These are phyloP conservation scores for Zaprionus lachaisei DNA, from an alignment of 1,140 invertebrate genomes.

Conservation along the genomic window DNA sequence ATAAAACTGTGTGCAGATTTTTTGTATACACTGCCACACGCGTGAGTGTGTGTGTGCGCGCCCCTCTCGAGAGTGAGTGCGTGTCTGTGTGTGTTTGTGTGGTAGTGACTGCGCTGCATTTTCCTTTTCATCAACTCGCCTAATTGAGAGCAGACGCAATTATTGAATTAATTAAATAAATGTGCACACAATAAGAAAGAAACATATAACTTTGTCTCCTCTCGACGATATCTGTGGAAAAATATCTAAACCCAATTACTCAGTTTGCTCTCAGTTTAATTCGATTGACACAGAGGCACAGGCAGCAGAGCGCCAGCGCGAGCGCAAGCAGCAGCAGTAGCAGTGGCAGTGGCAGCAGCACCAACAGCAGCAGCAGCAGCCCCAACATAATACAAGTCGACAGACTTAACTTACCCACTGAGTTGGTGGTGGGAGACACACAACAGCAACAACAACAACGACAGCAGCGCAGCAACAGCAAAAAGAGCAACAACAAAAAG, in stretches of 20 bases:
- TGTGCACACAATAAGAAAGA: slow-evolving; percentile 53
- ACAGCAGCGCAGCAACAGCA: slow-evolving; percentile 35
- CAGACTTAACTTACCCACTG: slow-evolving; percentile 62
- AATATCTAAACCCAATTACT: slow-evolving; percentile 83
- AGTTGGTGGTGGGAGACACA: slow-evolving; percentile 64
- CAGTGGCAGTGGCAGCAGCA: slow-evolving; percentile 17
- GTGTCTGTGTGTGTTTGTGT: slow-evolving; percentile 31
- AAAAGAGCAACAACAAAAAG: slow-evolving; percentile 32
- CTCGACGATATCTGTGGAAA: slow-evolving; percentile 57
- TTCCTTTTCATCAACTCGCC: slow-evolving; percentile 15
- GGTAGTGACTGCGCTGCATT: slow-evolving; percentile 27
- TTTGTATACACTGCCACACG: slow-evolving; percentile 58
- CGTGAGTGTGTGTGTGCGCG: slow-evolving; percentile 29
- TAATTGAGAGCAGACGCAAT: slow-evolving; percentile 36
- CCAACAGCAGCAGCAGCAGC: slow-evolving; percentile 35
- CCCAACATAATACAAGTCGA: slow-evolving; percentile 60
- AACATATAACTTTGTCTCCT: slow-evolving; percentile 54
- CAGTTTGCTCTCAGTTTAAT: slow-evolving; percentile 70
- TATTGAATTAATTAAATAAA: slow-evolving; percentile 59
- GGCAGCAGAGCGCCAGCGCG: slow-evolving; percentile 46
- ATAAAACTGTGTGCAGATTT: slow-evolving; percentile 60
- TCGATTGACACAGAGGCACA: slow-evolving; percentile 59
- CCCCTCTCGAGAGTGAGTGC: slow-evolving; percentile 4
- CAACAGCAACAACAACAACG: slow-evolving; percentile 23
- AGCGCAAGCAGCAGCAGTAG: slow-evolving; percentile 33